Conservation (phyloP, 2,113 vertebrate genomes). For the Mastomys natalensis region DNA sequence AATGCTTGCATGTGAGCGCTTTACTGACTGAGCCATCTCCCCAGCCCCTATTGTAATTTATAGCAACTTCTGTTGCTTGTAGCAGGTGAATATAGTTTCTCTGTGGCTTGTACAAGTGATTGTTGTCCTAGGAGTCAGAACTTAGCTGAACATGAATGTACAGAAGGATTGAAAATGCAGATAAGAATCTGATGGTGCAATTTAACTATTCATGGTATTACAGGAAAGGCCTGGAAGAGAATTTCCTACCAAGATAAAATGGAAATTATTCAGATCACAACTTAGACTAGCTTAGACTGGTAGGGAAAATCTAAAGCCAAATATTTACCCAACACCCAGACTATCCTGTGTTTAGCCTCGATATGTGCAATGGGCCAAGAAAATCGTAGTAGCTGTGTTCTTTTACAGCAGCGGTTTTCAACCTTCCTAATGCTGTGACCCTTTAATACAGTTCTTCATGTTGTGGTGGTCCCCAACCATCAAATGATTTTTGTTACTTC, state of each 20-base stretch:
- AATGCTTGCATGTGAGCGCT: neutral
- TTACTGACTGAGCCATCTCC: neutral
- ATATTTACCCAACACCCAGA: neutral
- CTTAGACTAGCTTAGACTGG: neutral
- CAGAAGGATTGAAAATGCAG: constrained; percentile 27
- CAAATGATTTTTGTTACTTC: neutral
- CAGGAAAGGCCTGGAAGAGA: neutral
- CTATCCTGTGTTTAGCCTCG: neutral
- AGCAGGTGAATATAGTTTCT: neutral
- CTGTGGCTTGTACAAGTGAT: neutral
- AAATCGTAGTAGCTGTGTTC: neutral
- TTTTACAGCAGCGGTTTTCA: neutral
- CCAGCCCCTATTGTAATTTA: neutral
- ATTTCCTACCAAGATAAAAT: constrained; percentile 21
- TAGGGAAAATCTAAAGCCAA: neutral
- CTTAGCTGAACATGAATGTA: neutral
- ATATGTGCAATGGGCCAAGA: neutral
- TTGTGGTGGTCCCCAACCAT: neutral
- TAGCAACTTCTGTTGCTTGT: neutral
- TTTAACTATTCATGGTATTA: neutral
- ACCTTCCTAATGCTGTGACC: neutral
- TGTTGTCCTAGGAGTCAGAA: neutral
- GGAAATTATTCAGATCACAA: neutral
- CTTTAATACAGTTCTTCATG: neutral
- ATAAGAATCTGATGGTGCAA: neutral